Conservation (phyloP, 92 coral and sea anemone species). For the Phenganax subtilis region DNA sequence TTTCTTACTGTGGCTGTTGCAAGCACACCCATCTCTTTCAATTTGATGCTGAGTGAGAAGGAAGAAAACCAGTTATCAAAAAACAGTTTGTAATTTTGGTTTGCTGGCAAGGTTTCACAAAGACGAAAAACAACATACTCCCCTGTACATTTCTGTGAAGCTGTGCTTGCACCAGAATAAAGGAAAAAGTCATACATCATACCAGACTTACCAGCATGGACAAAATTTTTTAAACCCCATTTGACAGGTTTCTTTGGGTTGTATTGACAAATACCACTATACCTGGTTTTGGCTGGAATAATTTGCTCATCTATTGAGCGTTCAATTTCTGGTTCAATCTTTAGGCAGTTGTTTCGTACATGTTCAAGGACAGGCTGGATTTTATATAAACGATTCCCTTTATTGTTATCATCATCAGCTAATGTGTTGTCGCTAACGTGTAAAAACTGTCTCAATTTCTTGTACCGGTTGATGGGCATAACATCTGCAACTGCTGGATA, state of each 20-base stretch:
- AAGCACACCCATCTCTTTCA: not conserved
- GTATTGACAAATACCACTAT: conserved; percentile 8
- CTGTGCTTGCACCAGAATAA: conserved; percentile 6
- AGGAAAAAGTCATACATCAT: conserved; percentile 31
- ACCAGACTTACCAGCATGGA: conserved; percentile 5
- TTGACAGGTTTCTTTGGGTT: conserved; percentile 20
- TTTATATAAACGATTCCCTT: not conserved
- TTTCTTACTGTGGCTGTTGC: not conserved
- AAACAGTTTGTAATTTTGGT: not conserved
- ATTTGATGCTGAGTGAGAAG: not conserved
- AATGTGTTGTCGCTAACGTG: not conserved
- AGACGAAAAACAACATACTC: too few species aligned
- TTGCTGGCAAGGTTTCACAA: too few species aligned
- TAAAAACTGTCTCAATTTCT: not conserved
- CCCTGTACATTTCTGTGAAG: not conserved
- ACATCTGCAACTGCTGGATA: not conserved
- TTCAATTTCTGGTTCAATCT: conserved; percentile 9
- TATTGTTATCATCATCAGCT: not conserved
- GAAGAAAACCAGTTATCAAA: not conserved
- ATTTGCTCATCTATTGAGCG: not conserved
- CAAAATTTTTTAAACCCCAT: conserved; percentile 22
- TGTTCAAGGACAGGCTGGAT: conserved; percentile 13
- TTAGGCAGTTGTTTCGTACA: conserved; percentile 1
- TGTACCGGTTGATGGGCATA: conserved; percentile 10
- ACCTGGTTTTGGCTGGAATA: conserved; percentile 10